These are phyloP conservation scores for Mizuhopecten yessoensis DNA, from an alignment of 1,140 invertebrate species.

Conservation along the genomic window DNA sequence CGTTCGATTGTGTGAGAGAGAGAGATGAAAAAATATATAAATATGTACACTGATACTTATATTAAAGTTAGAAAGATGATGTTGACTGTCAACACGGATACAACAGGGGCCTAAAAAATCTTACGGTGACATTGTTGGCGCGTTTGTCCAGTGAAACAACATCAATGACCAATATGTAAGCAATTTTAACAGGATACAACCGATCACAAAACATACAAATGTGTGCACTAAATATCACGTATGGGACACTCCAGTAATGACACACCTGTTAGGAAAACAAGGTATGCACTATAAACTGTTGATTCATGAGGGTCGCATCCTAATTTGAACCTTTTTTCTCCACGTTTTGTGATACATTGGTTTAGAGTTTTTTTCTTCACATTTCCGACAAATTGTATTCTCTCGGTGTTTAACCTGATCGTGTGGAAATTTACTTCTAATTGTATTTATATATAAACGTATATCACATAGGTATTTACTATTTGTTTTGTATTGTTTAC, in stretches of 20 bases:
- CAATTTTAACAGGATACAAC: not conserved
- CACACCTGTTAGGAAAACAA: not conserved
- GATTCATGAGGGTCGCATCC: not conserved
- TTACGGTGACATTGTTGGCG: not conserved
- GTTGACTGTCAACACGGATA: not conserved
- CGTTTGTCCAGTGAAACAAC: not conserved
- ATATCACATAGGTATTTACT: no score
- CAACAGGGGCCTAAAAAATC: not conserved
- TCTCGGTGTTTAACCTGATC: no score
- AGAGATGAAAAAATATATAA: no score
- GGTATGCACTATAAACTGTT: not conserved
- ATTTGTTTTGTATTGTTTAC: no score
- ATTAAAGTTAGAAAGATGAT: no score
- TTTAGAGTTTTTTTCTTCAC: no score
- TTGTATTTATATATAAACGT: no score
- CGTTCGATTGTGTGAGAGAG: no score
- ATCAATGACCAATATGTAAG: not conserved
- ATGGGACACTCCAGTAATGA: not conserved
- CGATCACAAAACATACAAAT: no score
- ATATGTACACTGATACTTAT: no score
- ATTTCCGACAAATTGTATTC: no score
- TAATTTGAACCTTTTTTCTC: not conserved
- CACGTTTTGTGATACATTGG: not conserved
- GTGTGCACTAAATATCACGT: not conserved
- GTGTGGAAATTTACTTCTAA: no score